phyloP scores from a whole-genome alignment of 2,113 vertebrate genomes.

The Hypocryptadius cinnamomeus region DNA sequence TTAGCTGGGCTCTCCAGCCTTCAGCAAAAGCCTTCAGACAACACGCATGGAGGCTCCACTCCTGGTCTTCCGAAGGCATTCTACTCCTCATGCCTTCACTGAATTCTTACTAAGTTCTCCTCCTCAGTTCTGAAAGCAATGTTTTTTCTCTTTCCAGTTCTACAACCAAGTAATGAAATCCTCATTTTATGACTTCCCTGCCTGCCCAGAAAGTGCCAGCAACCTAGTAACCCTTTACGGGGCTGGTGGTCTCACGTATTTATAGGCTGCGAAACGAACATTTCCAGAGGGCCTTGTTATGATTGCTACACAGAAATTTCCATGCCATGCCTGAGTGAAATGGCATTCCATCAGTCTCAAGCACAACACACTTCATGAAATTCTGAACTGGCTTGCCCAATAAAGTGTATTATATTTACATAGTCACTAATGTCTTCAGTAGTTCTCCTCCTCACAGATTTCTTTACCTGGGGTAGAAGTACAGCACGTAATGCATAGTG shows the following conservation, averaged over 20 bases:
- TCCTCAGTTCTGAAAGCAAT: not conserved
- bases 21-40: not conserved
- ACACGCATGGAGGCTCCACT: not conserved
- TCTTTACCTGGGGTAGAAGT: not conserved
- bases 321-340: not conserved
- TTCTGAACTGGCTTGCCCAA: not conserved
- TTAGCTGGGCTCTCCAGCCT: not conserved
- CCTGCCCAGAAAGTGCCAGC: not conserved
- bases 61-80: not conserved
- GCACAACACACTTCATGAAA: not conserved
- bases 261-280: not conserved
- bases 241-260: conserved; percentile 1
- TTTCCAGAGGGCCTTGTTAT: conserved; percentile 14
- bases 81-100: not conserved
- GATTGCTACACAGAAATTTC: conserved; percentile 4
- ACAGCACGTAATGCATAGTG: not conserved
- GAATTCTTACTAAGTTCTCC: not conserved
- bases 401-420: not conserved
- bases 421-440: not conserved
- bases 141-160: not conserved
- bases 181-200: not conserved
- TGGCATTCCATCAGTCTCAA: not conserved
- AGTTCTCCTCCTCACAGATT: not conserved
- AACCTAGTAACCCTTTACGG: not conserved
- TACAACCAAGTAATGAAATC: not conserved